phyloP scores from a whole-genome alignment of 2,797 vertebrate species.

The Spinibarbus caldwelli region DNA sequence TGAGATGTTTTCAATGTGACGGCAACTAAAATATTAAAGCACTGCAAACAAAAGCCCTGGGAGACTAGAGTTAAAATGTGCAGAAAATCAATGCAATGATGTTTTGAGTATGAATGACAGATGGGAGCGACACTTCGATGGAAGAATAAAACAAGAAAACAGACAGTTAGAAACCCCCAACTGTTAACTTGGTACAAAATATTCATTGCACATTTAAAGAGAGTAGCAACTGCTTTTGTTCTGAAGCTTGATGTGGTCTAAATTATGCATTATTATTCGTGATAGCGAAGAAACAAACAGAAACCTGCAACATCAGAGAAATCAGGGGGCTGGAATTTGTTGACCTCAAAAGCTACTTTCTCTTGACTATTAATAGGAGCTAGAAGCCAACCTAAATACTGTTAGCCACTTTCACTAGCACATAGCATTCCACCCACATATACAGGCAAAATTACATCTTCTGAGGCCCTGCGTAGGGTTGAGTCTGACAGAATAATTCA shows the following conservation, averaged over 20 bases:
- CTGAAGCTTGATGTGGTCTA: slow-evolving; percentile 49
- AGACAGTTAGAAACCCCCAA: slow-evolving; percentile 27
- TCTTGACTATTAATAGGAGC: slow-evolving; percentile 73
- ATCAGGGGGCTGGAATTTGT: slow-evolving; percentile 65
- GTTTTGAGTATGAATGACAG: slow-evolving; percentile 39
- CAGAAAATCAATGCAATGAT: slow-evolving; percentile 23
- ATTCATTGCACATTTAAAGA: slow-evolving; percentile 37
- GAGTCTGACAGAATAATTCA: slow-evolving; percentile 16
- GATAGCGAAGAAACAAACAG: slow-evolving; percentile 52
- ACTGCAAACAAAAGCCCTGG: background rate
- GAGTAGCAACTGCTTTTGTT: slow-evolving; percentile 55
- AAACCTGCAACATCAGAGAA: slow-evolving; percentile 60
- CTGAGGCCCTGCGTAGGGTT: slow-evolving; percentile 15
- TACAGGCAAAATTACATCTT: slow-evolving; percentile 24
- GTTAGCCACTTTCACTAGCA: slow-evolving; percentile 45
- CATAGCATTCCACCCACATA: slow-evolving; percentile 24
- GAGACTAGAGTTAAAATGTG: slow-evolving; percentile 14
- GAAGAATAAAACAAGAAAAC: slow-evolving; percentile 25
- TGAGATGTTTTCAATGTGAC: background rate
- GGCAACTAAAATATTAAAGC: slow-evolving; percentile 23
- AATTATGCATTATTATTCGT: slow-evolving; percentile 64
- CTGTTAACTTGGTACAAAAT: slow-evolving; percentile 29
- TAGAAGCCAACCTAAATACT: slow-evolving; percentile 65
- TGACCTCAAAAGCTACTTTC: slow-evolving; percentile 75
- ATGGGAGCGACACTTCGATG: slow-evolving; percentile 15